Base-by-base conservation (phyloP, 2,113 vertebrate species). In the Oxyruncus cristatus region DNA sequence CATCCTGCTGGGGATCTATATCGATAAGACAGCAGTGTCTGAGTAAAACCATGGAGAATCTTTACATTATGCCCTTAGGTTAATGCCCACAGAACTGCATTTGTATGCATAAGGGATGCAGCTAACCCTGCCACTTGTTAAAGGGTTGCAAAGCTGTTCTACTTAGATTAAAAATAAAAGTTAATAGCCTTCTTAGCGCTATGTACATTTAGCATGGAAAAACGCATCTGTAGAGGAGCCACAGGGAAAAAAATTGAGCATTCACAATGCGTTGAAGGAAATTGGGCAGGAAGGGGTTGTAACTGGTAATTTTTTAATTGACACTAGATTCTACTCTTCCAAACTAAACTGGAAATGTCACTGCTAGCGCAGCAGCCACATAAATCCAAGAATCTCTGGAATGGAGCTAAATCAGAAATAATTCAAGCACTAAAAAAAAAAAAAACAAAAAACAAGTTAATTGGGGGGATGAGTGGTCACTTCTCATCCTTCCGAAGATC, bases 161-260 rank as follows among this genome's bases (percentile, higher is more conserved):
- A 30, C 56, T 78, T 30, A 47, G 75, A 95, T 90, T 88, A 93
- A 93, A 94, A 94, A 88, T 47, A 85, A 83, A 72, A 90, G 72
- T 80, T 86, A 90, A 84, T 52, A 80, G 39, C 75, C 37, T 24
- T 83, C 39, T 75, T 67, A 46, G 28, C 53, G 17, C 35, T 74
- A n/a, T 13, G 52, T 33, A 71, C 13, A 63, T 71, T 77, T 72
- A 44, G 23, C 9, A 5, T n/a, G 10, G 41, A 92, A 83, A 68
- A 71, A 49, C 17, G 41, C 50, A 63, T 59, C 55, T 80, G 59
- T 2, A 65, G 53, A 63, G 47, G 33, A 92, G 22, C 13, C 32
- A 46, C 33, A 67, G 17, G 50, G 52, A 92, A 86, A 84, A 84
- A 90, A 71, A 41, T 6, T 21, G 50, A 81, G 33, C n/a, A 53